phyloP scores from a whole-genome alignment of 2,113 vertebrate species.

The human (Homo sapiens) region DNA sequence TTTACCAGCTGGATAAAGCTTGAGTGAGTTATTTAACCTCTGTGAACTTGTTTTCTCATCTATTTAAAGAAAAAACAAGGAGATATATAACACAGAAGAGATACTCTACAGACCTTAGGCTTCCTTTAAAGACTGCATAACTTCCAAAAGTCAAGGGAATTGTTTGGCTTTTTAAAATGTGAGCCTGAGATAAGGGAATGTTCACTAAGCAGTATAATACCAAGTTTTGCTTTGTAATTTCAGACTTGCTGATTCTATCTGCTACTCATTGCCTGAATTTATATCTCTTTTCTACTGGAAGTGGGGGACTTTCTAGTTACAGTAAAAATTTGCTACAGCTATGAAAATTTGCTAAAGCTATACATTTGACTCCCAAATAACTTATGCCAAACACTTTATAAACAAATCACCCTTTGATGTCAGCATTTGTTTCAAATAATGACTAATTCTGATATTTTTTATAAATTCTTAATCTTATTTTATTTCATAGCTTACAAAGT shows the following conservation, averaged over 20 bases:
- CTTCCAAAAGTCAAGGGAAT: not conserved
- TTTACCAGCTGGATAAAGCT: not conserved
- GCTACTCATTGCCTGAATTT: not conserved
- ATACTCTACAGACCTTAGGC: not conserved
- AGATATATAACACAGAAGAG: not conserved
- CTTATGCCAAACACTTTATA: not conserved
- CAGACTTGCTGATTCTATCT: not conserved
- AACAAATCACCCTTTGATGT: not conserved
- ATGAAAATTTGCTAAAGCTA: slow-evolving; percentile 45
- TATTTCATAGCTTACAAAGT: slow-evolving; percentile 7
- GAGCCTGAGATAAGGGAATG: not conserved
- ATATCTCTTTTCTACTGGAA: slow-evolving; percentile 50
- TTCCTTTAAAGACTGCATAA: not conserved
- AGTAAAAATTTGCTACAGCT: slow-evolving; percentile 39
- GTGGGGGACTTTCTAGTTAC: slow-evolving; percentile 24
- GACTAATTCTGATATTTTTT: not conserved
- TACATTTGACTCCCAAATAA: not conserved
- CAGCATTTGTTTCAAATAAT: slow-evolving; percentile 11
- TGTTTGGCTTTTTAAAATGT: slow-evolving; percentile 5
- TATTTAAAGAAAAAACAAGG: not conserved
- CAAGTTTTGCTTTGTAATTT: not conserved
- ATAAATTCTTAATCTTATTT: slow-evolving; percentile 24
- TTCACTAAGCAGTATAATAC: not conserved
- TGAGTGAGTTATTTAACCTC: not conserved
- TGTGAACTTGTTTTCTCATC: slow-evolving; percentile 17